Conservation (phyloP, 35 echinoderm and acorn worm genomes). For the Ophiothrix spiculata region DNA sequence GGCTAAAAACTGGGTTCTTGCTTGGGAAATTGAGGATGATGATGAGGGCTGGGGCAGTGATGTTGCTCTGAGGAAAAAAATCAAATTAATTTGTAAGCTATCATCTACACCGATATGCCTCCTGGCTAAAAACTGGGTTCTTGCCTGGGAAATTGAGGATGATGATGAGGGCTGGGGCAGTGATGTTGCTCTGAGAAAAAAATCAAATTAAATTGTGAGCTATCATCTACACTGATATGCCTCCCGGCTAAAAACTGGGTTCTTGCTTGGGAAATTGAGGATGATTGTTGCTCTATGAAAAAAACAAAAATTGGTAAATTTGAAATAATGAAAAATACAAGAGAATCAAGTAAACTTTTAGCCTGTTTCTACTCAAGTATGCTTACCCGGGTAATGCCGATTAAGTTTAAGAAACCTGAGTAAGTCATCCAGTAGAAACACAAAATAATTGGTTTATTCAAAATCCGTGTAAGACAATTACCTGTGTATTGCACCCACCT, state of each 20-base stretch:
- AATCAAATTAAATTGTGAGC: not conserved
- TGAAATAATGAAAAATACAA: not conserved
- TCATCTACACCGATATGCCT: constrained; percentile 71
- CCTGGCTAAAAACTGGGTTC: constrained; percentile 64
- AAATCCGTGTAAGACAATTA: no score
- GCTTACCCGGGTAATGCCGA: no score
- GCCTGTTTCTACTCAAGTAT: no score
- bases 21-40: constrained; percentile 31
- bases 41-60: constrained; percentile 10
- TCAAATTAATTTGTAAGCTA: not conserved
- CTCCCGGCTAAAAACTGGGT: constrained; percentile 64
- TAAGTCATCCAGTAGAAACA: no score
- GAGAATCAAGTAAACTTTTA: not conserved
- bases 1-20: constrained; percentile 58
- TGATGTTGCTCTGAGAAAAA: constrained; percentile 6
- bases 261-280: constrained; percentile 41
- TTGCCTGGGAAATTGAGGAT: constrained; percentile 36
- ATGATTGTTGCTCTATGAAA: constrained; percentile 1
- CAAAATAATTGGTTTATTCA: no score
- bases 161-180: constrained; percentile 4
- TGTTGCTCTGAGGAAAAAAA: not conserved
- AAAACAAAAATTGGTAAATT: not conserved
- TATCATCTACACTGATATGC: constrained; percentile 68
- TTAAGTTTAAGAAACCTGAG: no score
- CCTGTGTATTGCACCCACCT: no score